Percentiles rank a stretch among this genome's conserved stretches.
These are phyloP conservation scores for Euplagia quadripunctaria DNA, from an alignment of 2,888 invertebrate genomes.

Conservation along the genomic window DNA sequence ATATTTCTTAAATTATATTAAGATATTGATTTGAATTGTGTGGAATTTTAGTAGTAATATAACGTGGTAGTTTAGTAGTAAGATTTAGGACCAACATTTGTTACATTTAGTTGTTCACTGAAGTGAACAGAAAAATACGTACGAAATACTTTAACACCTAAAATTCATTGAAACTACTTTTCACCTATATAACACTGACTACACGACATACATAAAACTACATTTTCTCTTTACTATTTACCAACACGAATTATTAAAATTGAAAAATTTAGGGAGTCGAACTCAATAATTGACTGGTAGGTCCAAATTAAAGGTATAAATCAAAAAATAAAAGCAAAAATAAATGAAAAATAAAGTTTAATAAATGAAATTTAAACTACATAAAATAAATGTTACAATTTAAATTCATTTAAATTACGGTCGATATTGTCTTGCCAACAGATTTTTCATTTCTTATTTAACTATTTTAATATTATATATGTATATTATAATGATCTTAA, in stretches of 20 bases:
- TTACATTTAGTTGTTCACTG: neutral
- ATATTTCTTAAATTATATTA: neutral
- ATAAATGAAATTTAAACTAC: conserved; percentile 58
- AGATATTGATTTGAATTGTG: neutral
- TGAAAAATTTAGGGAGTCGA: conserved; percentile 87
- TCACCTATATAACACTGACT: conserved; percentile 32
- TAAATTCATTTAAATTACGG: conserved; percentile 39
- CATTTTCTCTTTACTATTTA: conserved; percentile 50
- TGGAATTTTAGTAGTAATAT: neutral
- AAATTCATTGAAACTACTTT: neutral
- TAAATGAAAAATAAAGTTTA: conserved; percentile 64
- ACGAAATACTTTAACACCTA: neutral
- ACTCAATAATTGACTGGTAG: conserved; percentile 85
- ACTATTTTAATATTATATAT: conserved; percentile 43
- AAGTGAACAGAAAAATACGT: neutral
- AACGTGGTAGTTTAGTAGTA: neutral
- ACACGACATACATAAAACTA: conserved; percentile 42
- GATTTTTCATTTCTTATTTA: conserved; percentile 54
- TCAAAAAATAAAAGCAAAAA: conserved; percentile 58
- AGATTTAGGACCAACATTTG: neutral
- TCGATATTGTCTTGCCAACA: conserved; percentile 76
- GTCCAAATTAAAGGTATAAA: conserved; percentile 59
- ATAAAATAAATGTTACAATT: conserved; percentile 50
- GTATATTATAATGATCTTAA: conserved; percentile 36
- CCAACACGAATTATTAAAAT: conserved; percentile 72